Percentiles rank a stretch among this genome's conserved stretches.
These are phyloP conservation scores for Diloba caeruleocephala DNA, from an alignment of 2,888 invertebrate genomes.

Conservation along the genomic window DNA sequence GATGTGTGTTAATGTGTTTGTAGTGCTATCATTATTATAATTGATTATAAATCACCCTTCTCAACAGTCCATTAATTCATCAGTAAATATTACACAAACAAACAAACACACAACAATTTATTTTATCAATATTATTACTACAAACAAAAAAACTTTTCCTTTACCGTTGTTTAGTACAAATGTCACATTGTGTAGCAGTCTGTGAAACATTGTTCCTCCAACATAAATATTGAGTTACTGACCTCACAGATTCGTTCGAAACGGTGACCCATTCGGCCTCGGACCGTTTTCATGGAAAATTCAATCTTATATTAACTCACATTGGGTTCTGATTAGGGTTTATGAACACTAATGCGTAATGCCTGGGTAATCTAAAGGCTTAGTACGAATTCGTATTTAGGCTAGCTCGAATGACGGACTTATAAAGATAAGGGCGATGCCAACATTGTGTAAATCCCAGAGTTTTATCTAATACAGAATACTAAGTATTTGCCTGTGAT, in stretches of 20 bases:
- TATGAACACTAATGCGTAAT: slow-evolving; percentile 22
- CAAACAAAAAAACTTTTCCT: slow-evolving; percentile 5
- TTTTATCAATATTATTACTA: slow-evolving; percentile 7
- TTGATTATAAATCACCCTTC: no score
- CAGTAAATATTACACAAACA: slow-evolving; percentile 5
- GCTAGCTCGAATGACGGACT: slow-evolving; percentile 31
- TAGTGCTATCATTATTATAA: no score
- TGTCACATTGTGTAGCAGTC: slow-evolving; percentile 21
- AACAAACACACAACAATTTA: slow-evolving; percentile 7
- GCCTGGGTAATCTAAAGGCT: slow-evolving; percentile 30
- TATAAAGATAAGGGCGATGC: slow-evolving; percentile 35
- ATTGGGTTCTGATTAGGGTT: slow-evolving; percentile 30
- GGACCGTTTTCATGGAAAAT: slow-evolving; percentile 7
- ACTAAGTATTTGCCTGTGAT: no score
- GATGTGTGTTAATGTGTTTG: no score
- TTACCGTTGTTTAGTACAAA: slow-evolving; percentile 8
- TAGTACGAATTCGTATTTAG: slow-evolving; percentile 32
- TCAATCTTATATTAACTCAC: slow-evolving; percentile 20
- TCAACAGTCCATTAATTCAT: no score
- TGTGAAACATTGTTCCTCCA: slow-evolving; percentile 28
- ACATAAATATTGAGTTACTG: slow-evolving; percentile 32
- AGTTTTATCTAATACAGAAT: slow-evolving; percentile 1
- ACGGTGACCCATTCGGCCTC: slow-evolving; percentile 29
- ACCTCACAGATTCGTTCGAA: slow-evolving; percentile 28
- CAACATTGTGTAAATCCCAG: slow-evolving; percentile 27